Percentiles rank a stretch among this genome's conserved stretches.
phyloP scores from a whole-genome alignment of 2,888 invertebrate species.

The Polyommatus iphigenia region DNA sequence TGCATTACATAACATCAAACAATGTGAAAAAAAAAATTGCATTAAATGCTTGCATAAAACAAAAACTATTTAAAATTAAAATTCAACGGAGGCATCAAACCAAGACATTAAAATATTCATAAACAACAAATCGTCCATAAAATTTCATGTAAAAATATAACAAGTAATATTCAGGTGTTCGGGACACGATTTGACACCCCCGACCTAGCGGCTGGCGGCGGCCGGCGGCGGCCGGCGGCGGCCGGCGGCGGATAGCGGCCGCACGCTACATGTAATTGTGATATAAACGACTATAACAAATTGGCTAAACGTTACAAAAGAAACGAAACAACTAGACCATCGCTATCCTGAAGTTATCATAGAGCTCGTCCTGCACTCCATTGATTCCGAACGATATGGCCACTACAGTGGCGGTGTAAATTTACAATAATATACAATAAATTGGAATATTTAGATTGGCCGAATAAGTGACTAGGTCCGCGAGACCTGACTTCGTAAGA shows the following conservation, averaged over 20 bases:
- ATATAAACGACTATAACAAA: constrained; percentile 78
- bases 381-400: constrained; percentile 69
- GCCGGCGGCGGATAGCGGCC: no score
- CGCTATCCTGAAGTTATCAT: constrained; percentile 77
- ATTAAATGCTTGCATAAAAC: constrained; percentile 80
- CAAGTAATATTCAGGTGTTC: constrained; percentile 65
- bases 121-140: constrained; percentile 77
- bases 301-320: constrained; percentile 74
- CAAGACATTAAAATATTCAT: constrained; percentile 74
- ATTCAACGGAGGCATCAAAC: constrained; percentile 80
- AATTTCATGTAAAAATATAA: constrained; percentile 76
- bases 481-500: constrained; percentile 74
- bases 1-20: constrained; percentile 81
- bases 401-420: constrained; percentile 72
- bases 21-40: constrained; percentile 78
- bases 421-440: constrained; percentile 73
- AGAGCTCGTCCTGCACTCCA: constrained; percentile 78
- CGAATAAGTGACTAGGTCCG: constrained; percentile 79
- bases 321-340: constrained; percentile 80
- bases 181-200: constrained; percentile 79
- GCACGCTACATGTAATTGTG: constrained; percentile 54
- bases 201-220: constrained; percentile 58
- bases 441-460: constrained; percentile 80
- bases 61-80: constrained; percentile 78
- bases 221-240: no score